Percentiles rank a stretch among this genome's conserved stretches.
These are phyloP conservation scores for Aporrectodea caliginosa DNA, from an alignment of 1,140 invertebrate species.

Conservation along the genomic window DNA sequence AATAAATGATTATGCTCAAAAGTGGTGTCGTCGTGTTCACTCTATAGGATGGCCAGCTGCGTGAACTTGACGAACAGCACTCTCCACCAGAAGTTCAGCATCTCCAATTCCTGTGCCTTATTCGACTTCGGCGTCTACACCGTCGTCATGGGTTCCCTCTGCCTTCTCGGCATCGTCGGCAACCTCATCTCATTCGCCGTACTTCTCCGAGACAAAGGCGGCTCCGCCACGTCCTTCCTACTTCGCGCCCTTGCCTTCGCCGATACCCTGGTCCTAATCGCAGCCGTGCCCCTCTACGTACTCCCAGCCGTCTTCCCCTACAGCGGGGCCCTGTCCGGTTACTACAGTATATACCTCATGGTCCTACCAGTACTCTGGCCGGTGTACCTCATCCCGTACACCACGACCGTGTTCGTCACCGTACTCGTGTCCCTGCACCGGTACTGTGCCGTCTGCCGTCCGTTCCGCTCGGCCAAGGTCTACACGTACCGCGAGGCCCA, in stretches of 20 bases:
- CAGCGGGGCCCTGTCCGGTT: background rate
- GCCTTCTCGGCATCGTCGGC: slow-evolving; percentile 24
- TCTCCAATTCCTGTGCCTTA: slow-evolving; percentile 12
- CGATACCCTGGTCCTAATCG: slow-evolving; percentile 28
- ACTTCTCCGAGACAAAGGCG: slow-evolving; percentile 4
- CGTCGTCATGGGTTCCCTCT: slow-evolving; percentile 20
- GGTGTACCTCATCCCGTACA: slow-evolving; percentile 28
- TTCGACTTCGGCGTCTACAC: slow-evolving; percentile 31
- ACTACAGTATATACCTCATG: slow-evolving; percentile 7
- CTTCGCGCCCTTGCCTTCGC: slow-evolving; percentile 25
- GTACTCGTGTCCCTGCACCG: slow-evolving; percentile 29
- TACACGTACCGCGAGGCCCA: slow-evolving; percentile 1
- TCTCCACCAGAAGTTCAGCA: background rate
- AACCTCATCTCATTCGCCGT: slow-evolving; percentile 26
- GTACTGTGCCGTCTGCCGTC: slow-evolving; percentile 28
- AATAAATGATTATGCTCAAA: background rate
- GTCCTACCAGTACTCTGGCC: slow-evolving; percentile 28
- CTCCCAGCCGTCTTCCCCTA: slow-evolving; percentile 9
- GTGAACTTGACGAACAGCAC: background rate
- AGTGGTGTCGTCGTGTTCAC: background rate
- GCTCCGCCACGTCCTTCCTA: slow-evolving; percentile 24
- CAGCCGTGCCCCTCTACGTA: slow-evolving; percentile 25
- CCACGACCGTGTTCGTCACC: slow-evolving; percentile 24
- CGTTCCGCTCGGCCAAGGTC: slow-evolving; percentile 15
- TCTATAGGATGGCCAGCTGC: background rate